These are phyloP conservation scores for Miltochrista miniata DNA, from an alignment of 2,888 invertebrate genomes.

Conservation along the genomic window DNA sequence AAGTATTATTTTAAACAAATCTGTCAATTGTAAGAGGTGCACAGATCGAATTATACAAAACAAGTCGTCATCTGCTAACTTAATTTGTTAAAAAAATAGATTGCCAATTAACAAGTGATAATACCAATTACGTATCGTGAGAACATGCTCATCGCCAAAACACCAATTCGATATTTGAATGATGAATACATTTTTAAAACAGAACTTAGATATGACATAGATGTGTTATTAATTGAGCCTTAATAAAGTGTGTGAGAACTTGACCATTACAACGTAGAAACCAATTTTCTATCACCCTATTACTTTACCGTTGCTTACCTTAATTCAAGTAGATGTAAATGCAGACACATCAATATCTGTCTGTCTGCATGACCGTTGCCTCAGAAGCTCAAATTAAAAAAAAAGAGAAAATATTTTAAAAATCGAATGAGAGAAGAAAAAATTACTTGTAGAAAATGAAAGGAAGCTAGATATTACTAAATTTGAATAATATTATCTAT, in stretches of 20 bases:
- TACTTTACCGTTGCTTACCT: conserved; percentile 24
- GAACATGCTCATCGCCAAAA: conserved; percentile 7
- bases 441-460: not conserved
- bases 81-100: conserved; percentile 1
- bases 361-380: not conserved
- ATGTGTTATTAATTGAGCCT: conserved; percentile 30
- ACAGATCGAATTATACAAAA: no score
- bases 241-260: conserved; percentile 33
- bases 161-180: conserved; percentile 2
- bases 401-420: not conserved
- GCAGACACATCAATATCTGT: conserved; percentile 18
- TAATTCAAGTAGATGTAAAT: conserved; percentile 27
- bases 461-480: not conserved
- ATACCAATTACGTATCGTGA: conserved; percentile 12
- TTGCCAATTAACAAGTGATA: conserved; percentile 9
- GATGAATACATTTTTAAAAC: not conserved
- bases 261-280: conserved; percentile 17
- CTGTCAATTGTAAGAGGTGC: no score
- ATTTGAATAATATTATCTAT: conserved; percentile 2
- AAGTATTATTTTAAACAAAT: no score
- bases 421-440: not conserved
- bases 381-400: not conserved
- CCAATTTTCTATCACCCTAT: conserved; percentile 30
- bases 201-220: conserved; percentile 28
- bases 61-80: no score